Evolutionary conservation across 2,113 vertebrate genomes (phyloP), one percentile per base, ranked within the genome.

Genomic region (Recurvirostra avosetta): DNA sequence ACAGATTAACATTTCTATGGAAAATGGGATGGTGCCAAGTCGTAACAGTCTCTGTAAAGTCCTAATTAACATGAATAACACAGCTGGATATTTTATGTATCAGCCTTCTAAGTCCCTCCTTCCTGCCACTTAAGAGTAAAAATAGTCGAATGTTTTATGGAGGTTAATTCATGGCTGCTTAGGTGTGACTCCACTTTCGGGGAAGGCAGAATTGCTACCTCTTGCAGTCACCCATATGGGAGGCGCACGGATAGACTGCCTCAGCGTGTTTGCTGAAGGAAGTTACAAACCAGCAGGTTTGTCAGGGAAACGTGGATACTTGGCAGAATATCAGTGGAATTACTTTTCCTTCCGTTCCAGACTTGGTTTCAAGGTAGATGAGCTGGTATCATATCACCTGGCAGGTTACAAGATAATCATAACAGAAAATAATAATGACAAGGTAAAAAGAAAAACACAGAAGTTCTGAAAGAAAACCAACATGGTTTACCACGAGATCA

Each of bases 21-120:
- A 96, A 95, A 96, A 96, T 77, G 89, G 89, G 91, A 91, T 13
- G 34, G 49, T 67, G 96, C 86, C 91, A 95, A 91, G 56, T 65
- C 21, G 0, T 78, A 96, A 94, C 68, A 94, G 52, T 38, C n/a
- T 84, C 89, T 87, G 86, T 47, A 80, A 94, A 84, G 79, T 75
- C 73, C 70, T 74, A 91, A 91, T 96, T 94, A 95, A 85, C 77
- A 92, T 21, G 73, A 96, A 91, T 91, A 97, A 94, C 94, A 96
- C 94, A 96, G 91, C 86, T 91, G 91, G 76, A 61, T 94, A 95
- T 91, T 95, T 95, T 81, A 95, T 78, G 30, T 68, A 96, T 86
- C 94, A 87, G 40, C 12, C 67, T 67, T 61, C 52, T 89, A 94
- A 96, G 86, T 89, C 89, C 89, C 84, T 89, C 73, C 93, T 96